Base-by-base conservation (phyloP, 2,888 invertebrate species). In the Chydorus sphaericus region DNA sequence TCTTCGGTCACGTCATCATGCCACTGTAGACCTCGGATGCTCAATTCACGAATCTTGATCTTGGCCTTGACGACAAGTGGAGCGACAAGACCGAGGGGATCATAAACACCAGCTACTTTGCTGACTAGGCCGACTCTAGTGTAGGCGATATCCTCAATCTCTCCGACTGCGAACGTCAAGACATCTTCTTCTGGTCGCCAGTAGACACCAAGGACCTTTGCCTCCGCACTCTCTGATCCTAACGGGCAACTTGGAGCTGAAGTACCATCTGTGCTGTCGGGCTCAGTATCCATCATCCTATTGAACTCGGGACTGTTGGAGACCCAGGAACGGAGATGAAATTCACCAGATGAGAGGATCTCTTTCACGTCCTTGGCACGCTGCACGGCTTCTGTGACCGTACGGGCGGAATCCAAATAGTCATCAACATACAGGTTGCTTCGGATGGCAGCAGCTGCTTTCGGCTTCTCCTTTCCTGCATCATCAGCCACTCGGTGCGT, bases 31-130 rank as follows among this genome's bases (percentile, higher is more conserved):
- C 53, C 55, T 1, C 8, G 18, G 44, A 31, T 38, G 55, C 58
- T 57, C 3, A 48, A 29, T 29, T 54, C 16, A 20, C 58, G 58
- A 8, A 60, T 23, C 20, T 58, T 44, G 16, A 60, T 58, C 8
- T 49, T 56, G 5, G 52, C 58, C 39, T 60, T 58, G 3, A 60
- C 48, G 7, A 31, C 37, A 11, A 53, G 49, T 5, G 57, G 39
- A 2, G 31, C 30, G 1, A 58, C 10, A n/a, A 58, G 54, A 28
- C 54, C 54, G 16, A 54, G 20, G 8, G 54, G 54, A 29, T 54
- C 54, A 26, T 30, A 54, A 16, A 54, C 26, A 10, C 39, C 26
- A 8, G 54, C 54, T 30, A 54, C 16, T 16, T 38, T 23, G 16
- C 39, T 36, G 18, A 54, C 38, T 11, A 54, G 37, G 20, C 38